Base-by-base conservation (phyloP, 2,888 invertebrate genomes). In the Eumacrocentrus americanus region DNA sequence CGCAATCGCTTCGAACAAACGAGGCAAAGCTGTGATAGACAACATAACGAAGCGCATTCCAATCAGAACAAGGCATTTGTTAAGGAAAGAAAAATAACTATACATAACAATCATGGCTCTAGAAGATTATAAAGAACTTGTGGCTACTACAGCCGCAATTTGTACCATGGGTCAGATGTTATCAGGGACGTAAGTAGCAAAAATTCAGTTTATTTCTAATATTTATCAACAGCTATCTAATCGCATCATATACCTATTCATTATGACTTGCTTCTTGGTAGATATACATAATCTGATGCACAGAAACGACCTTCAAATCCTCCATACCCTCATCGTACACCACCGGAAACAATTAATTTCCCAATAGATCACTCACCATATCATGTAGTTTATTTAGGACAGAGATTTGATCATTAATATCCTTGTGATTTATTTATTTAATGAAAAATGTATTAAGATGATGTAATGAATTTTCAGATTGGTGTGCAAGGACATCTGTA, bases 111-210 rank as follows among this genome's bases (percentile, higher is more conserved):
- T 57, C n/a, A 82, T 82, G 82, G 75, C 80, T 34, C 79, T 90
- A 58, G 85, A 86, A 75, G 89, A 88, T 48, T 88, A 89, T 77
- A 89, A 89, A 80, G 88, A 87, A 59, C 61, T 85, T 9, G 86
- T 91, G 53, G 91, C 86, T 38, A 82, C 84, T 58, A 81, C 87
- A 53, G 93, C 94, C 35, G 88, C 89, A 63, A 81, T 90, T 59
- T 86, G 91, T 22, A 94, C 95, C 22, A 88, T 91, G 69, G 87
- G 86, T 0, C 92, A 94, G 79, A 93, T 94, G 84, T 87, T 94
- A 74, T 88, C 93, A 25, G 94, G 94, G 72, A 83, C 85, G 75
- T 85, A 75, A 83, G 84, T 82, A 20, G 7, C 55, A 58, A 38
- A 59, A 58, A 37, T 58, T 29, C 29, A 4, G n/a, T 23, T 52